A percentile compares a stretch with the other conserved stretches of the same genome.
Evolutionary conservation across 2,888 invertebrate species (phyloP).

Genomic region (Linnaemya vulpina): DNA sequence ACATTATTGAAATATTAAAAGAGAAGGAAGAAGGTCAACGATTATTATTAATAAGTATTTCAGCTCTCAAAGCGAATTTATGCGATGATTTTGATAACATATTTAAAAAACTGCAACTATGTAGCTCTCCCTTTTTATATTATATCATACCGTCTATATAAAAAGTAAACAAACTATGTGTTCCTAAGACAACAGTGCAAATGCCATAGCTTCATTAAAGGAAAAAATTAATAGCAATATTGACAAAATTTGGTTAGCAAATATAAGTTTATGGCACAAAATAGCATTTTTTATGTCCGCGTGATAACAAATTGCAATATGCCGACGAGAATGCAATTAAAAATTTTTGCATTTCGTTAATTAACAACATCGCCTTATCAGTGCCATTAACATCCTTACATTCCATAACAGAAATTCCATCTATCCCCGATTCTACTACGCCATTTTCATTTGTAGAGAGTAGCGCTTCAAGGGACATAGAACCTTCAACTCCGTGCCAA

Average conservation of each 20-base stretch:
- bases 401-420: slow-evolving; percentile 30
- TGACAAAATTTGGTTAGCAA: slow-evolving; percentile 54
- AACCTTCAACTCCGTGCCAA: slow-evolving; percentile 33
- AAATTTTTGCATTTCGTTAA: no score
- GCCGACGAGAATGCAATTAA: slow-evolving; percentile 50
- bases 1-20: slow-evolving; percentile 13
- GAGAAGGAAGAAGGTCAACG: slow-evolving; percentile 15
- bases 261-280: slow-evolving; percentile 64
- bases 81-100: slow-evolving; percentile 16
- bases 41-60: slow-evolving; percentile 58
- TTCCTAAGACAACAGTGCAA: slow-evolving; percentile 45
- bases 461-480: slow-evolving; percentile 17
- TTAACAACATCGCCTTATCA: slow-evolving; percentile 28
- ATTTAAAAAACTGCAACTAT: no score
- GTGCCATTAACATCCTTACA: slow-evolving; percentile 30
- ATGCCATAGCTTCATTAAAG: no score
- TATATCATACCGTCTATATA: no score
- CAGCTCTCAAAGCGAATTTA: slow-evolving; percentile 14
- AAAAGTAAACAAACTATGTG: slow-evolving; percentile 64
- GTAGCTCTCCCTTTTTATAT: no score
- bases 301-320: slow-evolving; percentile 57
- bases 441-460: no score
- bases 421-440: slow-evolving; percentile 12
- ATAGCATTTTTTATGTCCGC: slow-evolving; percentile 60
- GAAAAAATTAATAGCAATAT: slow-evolving; percentile 44